Percentiles rank a stretch among this genome's conserved stretches.
Conservation (phyloP, 2,113 vertebrate species). For the Bubo bubo region DNA sequence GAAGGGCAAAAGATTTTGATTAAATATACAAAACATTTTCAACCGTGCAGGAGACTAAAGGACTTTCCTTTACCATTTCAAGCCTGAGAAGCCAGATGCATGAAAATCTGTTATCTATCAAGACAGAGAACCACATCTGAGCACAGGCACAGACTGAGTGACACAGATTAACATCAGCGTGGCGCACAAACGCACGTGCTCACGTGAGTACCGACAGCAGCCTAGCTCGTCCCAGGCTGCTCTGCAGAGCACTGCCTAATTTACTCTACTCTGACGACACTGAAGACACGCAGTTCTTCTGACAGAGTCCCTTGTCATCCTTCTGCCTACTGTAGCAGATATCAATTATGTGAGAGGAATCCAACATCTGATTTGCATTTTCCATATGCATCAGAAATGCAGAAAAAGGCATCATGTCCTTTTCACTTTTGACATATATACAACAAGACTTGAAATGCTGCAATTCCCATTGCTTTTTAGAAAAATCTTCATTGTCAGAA, state of each 20-base stretch:
- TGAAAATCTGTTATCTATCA: neutral
- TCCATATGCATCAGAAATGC: neutral
- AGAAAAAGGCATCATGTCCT: neutral
- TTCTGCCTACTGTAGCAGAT: neutral
- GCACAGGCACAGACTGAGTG: neutral
- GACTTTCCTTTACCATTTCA: neutral
- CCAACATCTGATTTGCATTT: neutral
- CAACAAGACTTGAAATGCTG: neutral
- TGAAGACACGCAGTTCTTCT: neutral
- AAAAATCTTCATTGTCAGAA: neutral
- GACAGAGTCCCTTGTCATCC: neutral
- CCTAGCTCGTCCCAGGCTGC: neutral
- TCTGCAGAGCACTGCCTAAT: neutral
- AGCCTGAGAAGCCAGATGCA: neutral
- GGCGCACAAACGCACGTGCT: neutral
- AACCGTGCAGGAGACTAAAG: neutral
- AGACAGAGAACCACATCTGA: neutral
- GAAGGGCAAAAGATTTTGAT: neutral
- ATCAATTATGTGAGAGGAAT: neutral
- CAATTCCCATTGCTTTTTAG: neutral
- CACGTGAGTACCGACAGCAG: neutral
- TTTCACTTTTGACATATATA: neutral
- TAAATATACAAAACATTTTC: neutral
- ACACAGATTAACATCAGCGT: neutral
- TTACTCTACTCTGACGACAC: neutral